These are phyloP conservation scores for Cathartes aura DNA, from an alignment of 2,113 vertebrate species.

Conservation along the genomic window DNA sequence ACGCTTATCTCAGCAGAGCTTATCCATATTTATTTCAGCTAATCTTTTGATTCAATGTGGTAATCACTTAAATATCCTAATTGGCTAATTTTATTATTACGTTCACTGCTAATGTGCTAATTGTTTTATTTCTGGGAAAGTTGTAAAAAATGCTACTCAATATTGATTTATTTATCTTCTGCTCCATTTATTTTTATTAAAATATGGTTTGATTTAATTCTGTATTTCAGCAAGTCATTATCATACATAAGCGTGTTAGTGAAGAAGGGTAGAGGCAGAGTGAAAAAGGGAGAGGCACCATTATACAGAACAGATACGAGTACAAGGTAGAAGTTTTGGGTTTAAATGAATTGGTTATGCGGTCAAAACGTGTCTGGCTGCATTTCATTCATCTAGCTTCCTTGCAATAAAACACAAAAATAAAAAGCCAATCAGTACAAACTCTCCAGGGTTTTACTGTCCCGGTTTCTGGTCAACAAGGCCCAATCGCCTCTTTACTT, in stretches of 20 bases:
- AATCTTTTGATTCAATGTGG: background rate
- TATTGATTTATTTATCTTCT: constrained; percentile 33
- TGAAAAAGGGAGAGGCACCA: background rate
- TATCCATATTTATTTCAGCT: constrained; percentile 10
- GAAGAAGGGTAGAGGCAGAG: background rate
- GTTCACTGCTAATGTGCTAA: constrained; percentile 16
- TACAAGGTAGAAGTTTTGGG: background rate
- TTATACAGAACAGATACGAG: background rate
- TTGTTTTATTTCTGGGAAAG: constrained; percentile 48
- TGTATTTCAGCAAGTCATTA: constrained; percentile 18
- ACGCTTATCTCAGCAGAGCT: background rate
- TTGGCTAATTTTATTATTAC: constrained; percentile 32
- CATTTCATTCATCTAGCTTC: background rate
- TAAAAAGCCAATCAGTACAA: background rate
- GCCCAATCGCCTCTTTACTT: background rate
- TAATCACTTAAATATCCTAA: constrained; percentile 39
- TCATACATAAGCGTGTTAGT: background rate
- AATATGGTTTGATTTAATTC: background rate
- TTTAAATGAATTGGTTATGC: background rate
- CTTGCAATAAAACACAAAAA: background rate
- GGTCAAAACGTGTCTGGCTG: background rate
- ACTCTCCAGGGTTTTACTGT: constrained; percentile 23
- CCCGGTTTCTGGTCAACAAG: constrained; percentile 30
- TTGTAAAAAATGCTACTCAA: background rate
- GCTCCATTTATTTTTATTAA: constrained; percentile 44